phyloP scores from a whole-genome alignment of 2,888 invertebrate genomes.

The Athalia circularis region DNA sequence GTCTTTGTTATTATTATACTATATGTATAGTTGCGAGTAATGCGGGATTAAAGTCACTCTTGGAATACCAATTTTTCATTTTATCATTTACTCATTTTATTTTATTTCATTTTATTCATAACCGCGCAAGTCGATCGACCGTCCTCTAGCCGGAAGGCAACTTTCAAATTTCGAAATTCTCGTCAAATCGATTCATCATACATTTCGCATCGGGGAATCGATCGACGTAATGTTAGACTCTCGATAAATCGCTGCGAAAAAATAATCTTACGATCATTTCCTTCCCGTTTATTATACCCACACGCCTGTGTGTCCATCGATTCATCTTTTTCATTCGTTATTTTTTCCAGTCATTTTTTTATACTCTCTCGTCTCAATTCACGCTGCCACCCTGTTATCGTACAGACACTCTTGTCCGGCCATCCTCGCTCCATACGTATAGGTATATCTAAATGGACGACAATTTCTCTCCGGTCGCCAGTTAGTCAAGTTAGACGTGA shows the following conservation, averaged over 20 bases:
- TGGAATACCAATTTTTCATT: slow-evolving; percentile 17
- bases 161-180: neutral
- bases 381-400: no score
- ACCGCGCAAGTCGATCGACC: neutral
- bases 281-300: no score
- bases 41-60: slow-evolving; percentile 8
- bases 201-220: no score
- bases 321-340: no score
- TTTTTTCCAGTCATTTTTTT: no score
- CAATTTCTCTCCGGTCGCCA: slow-evolving; percentile 19
- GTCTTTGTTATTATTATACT: neutral
- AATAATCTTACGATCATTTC: neutral
- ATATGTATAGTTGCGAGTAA: neutral
- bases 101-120: no score
- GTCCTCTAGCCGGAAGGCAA: neutral
- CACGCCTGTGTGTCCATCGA: no score
- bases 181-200: no score
- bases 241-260: neutral
- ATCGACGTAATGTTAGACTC: no score
- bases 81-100: neutral
- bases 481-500: slow-evolving; percentile 35
- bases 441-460: neutral
- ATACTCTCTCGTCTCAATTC: no score
- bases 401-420: no score
- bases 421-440: neutral